Evolutionary conservation across 92 coral and sea anemone genomes (phyloP).

Genomic region (Parazoanthus atlanticus): DNA sequence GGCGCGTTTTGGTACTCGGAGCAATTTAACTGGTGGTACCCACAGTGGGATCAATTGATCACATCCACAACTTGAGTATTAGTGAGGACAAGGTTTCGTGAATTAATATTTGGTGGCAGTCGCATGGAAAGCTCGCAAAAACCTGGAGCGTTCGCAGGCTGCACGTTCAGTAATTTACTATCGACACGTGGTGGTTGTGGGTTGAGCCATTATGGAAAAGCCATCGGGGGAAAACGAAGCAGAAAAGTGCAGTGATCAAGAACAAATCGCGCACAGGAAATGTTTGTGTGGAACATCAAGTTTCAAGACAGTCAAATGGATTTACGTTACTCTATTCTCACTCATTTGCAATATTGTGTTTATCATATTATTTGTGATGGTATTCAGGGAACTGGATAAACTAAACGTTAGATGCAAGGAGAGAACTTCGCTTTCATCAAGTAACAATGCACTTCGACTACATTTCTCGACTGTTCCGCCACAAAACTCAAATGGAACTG

Average conservation of each 20-base stretch:
- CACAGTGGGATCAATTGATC: constrained; percentile 47
- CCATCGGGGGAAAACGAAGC: constrained; percentile 34
- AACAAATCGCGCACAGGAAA: constrained; percentile 39
- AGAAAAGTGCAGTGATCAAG: constrained; percentile 29
- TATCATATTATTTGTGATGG: constrained; percentile 81
- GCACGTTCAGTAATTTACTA: constrained; percentile 51
- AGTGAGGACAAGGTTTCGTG: constrained; percentile 39
- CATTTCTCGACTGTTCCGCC: constrained; percentile 26
- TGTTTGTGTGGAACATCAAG: constrained; percentile 71
- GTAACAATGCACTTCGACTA: constrained; percentile 17
- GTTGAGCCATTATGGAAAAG: constrained; percentile 45
- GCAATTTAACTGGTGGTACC: constrained; percentile 61
- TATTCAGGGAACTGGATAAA: constrained; percentile 78
- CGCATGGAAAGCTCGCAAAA: constrained; percentile 73
- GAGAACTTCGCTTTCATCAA: constrained; percentile 25
- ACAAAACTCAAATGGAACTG: constrained; percentile 28
- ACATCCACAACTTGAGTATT: constrained; percentile 38
- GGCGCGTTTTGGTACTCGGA: constrained; percentile 84
- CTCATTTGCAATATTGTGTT: constrained; percentile 81
- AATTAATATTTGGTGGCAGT: constrained; percentile 27
- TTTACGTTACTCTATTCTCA: constrained; percentile 57
- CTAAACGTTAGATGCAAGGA: constrained; percentile 63
- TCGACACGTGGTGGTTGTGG: constrained; percentile 53
- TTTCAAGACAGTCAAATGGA: constrained; percentile 41
- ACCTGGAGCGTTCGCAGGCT: constrained; percentile 55